These are phyloP conservation scores for Daboia siamensis DNA, from an alignment of 2,113 vertebrate genomes.

Conservation along the genomic window DNA sequence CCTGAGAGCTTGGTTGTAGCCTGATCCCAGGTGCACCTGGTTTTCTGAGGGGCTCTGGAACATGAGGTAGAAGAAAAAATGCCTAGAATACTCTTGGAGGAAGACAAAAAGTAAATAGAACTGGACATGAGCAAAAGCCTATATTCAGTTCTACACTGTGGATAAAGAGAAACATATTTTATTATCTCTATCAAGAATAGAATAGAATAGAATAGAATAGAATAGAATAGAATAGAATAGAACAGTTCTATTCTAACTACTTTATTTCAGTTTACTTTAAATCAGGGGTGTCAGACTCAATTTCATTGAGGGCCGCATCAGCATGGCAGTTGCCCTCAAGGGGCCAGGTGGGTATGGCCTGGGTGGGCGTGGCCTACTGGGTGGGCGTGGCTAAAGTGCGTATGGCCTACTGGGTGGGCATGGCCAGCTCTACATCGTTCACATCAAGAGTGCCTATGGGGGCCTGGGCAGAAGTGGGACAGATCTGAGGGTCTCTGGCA, in stretches of 20 bases:
- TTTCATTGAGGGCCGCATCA: no score
- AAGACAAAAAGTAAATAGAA: not conserved
- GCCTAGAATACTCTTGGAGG: not conserved
- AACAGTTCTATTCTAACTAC: not conserved
- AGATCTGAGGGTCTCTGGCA: no score
- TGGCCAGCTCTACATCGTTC: no score
- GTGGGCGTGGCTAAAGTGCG: no score
- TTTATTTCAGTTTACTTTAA: slow-evolving; percentile 20
- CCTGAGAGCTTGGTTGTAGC: not conserved
- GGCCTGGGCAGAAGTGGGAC: no score
- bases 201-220: rapidly evolving
- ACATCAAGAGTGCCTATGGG: no score
- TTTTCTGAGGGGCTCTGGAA: not conserved
- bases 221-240: not conserved
- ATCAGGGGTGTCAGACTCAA: no score
- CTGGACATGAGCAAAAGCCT: not conserved
- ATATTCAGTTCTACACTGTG: not conserved
- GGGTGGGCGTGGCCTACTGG: no score
- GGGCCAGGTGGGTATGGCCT: no score
- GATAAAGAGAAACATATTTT: not conserved
- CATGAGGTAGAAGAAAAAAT: not conserved
- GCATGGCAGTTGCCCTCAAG: no score
- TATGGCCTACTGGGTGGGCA: no score
- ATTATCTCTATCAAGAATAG: not conserved
- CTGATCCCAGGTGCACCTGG: not conserved